Evolutionary conservation across 2,113 vertebrate species (phyloP).

Genomic region (Apteryx owenii): DNA sequence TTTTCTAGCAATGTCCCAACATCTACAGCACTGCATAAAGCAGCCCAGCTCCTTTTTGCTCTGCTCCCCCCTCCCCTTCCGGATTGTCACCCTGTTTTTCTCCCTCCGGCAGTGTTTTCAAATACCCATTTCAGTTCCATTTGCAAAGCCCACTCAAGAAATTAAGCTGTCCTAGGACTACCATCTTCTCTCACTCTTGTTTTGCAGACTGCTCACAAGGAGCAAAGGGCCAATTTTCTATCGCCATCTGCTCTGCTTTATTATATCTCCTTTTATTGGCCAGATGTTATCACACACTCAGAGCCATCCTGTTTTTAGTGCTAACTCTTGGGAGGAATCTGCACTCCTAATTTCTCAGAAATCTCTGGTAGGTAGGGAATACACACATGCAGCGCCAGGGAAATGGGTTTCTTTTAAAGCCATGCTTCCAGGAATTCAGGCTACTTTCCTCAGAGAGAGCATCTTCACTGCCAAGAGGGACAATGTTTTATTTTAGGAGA

Average conservation of each 20-base stretch:
- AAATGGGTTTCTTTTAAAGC: background rate
- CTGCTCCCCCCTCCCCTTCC: background rate
- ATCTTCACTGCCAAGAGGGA: background rate
- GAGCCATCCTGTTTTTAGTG: background rate
- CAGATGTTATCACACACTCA: background rate
- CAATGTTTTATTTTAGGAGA: background rate
- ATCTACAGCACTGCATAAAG: background rate
- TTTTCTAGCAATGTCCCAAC: background rate
- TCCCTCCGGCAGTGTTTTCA: background rate
- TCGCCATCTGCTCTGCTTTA: slow-evolving; percentile 18
- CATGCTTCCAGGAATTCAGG: background rate
- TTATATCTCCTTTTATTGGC: slow-evolving; percentile 20
- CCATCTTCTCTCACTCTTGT: accelerated
- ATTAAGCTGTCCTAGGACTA: background rate
- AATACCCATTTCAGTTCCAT: background rate
- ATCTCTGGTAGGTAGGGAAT: background rate
- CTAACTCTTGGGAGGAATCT: background rate
- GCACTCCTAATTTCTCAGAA: background rate
- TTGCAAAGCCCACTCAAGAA: background rate
- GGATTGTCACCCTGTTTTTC: background rate
- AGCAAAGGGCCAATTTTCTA: background rate
- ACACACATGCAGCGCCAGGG: accelerated
- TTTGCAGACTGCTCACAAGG: background rate
- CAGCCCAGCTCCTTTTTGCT: background rate
- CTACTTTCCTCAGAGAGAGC: background rate